Percentiles rank a stretch among this genome's conserved stretches.
These are phyloP conservation scores for Fregetta grallaria DNA, from an alignment of 2,113 vertebrate species.

Conservation along the genomic window DNA sequence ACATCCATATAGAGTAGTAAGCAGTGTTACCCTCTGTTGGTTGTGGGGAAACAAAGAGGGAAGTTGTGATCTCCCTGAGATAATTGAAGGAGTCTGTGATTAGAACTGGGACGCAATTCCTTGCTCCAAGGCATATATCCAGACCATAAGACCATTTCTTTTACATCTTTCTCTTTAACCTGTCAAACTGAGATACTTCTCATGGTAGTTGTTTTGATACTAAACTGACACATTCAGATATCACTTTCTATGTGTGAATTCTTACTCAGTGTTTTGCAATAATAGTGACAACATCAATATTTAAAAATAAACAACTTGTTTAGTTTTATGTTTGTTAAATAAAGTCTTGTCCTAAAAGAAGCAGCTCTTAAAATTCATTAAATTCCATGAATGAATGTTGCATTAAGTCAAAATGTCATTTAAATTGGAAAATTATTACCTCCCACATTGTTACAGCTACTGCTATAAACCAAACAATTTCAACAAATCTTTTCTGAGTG, in stretches of 20 bases:
- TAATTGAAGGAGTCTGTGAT: neutral
- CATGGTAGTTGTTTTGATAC: slow-evolving; percentile 74
- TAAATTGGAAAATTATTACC: slow-evolving; percentile 39
- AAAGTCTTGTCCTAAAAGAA: slow-evolving; percentile 28
- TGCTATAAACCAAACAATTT: slow-evolving; percentile 16
- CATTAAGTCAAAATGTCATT: slow-evolving; percentile 47
- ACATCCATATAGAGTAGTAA: neutral
- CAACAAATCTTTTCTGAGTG: slow-evolving; percentile 1
- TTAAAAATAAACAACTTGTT: slow-evolving; percentile 75
- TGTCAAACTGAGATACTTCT: slow-evolving; percentile 67
- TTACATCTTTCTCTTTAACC: slow-evolving; percentile 61
- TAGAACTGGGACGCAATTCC: slow-evolving; percentile 15
- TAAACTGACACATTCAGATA: slow-evolving; percentile 73
- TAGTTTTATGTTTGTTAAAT: slow-evolving; percentile 49
- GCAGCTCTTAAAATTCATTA: slow-evolving; percentile 33
- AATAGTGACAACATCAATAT: slow-evolving; percentile 77
- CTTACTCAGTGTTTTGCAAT: slow-evolving; percentile 74
- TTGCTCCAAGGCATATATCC: slow-evolving; percentile 6
- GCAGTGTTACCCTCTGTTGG: neutral
- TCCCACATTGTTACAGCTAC: slow-evolving; percentile 34
- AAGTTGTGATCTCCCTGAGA: neutral
- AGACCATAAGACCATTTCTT: slow-evolving; percentile 15
- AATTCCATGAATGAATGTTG: slow-evolving; percentile 11
- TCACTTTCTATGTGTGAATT: slow-evolving; percentile 75
- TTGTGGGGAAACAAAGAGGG: neutral